phyloP scores from a whole-genome alignment of 2,888 invertebrate species.

The Lasioglossum leucozonium region DNA sequence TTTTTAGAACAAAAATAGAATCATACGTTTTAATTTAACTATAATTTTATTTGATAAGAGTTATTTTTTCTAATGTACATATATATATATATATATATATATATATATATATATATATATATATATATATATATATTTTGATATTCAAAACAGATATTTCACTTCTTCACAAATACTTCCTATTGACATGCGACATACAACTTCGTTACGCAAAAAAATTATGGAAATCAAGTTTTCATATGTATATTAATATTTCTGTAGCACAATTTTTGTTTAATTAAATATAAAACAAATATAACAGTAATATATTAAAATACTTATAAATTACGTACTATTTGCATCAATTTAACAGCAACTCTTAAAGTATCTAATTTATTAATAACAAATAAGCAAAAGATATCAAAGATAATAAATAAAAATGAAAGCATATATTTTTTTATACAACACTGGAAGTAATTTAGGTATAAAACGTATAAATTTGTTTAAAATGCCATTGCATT shows the following conservation, averaged over 20 bases:
- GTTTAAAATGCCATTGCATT: slow-evolving; percentile 31
- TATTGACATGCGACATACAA: not conserved
- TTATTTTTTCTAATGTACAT: not conserved
- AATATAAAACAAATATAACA: slow-evolving; percentile 9
- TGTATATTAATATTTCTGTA: not conserved
- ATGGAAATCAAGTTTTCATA: not conserved
- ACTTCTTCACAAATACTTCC: not conserved
- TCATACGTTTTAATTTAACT: not conserved
- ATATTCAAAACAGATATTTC: not conserved
- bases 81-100: too few species aligned
- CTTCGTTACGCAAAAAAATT: not conserved
- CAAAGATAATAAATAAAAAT: slow-evolving; percentile 5
- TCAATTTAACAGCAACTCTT: slow-evolving; percentile 2
- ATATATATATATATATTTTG: not conserved
- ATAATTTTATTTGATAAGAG: not conserved
- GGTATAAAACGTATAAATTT: slow-evolving; percentile 26
- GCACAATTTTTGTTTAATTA: not conserved
- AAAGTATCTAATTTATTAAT: not conserved
- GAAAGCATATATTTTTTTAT: not conserved
- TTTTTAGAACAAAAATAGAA: not conserved
- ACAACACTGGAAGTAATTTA: slow-evolving; percentile 19
- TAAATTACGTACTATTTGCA: slow-evolving; percentile 4
- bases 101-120: too few species aligned
- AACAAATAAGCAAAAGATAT: slow-evolving; percentile 17
- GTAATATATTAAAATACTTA: slow-evolving; percentile 4